Evolutionary conservation across 2,888 invertebrate species (phyloP), one percentile per base, ranked within the genome.

Genomic region (Furcula furcula): DNA sequence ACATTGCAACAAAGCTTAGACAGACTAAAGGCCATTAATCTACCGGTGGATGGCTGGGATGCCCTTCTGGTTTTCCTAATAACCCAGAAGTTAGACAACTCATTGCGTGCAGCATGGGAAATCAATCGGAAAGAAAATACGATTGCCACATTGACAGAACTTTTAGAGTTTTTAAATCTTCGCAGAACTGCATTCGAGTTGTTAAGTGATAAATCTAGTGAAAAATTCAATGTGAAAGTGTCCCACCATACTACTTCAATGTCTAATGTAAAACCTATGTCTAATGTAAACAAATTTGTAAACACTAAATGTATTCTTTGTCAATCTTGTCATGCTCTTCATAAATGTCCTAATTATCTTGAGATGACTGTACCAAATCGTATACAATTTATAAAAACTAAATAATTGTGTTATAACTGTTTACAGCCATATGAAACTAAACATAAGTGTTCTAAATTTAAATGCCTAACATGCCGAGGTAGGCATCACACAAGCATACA

Each of bases 61-160:
- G 39, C 27, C 5, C 9, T 34, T 0, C 9, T 40, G 4, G 32
- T 32, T 1, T 40, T 26, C 9, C 9, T 40, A 1, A 40, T 40
- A 2, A 20, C 29, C 9, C 35, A 40, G 7, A 40, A 35, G 10
- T 9, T 40, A 2, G 35, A 40, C 14, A 40, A 40, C n/a, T 40
- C 35, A 6, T 10, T 40, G 4, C 14, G 40, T 7, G 40, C 35
- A 1, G 31, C 40, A 4, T 40, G 40, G 40, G 40, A 40, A 29
- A 26, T 40, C 0, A 35, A 32, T 26, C 4, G 32, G 0, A 31
- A 40, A 16, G 31, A 35, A 12, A 19, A 20, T 13, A 10, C 31
- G 9, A 10, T 23, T 5, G 10, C 22, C 4, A 23, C 9, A 9
- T 13, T 25, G 12, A 7, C 6, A 7, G 13, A 25, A 7, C n/a